Conservation (phyloP, 2,888 invertebrate genomes). For the Spisula subtruncata region DNA sequence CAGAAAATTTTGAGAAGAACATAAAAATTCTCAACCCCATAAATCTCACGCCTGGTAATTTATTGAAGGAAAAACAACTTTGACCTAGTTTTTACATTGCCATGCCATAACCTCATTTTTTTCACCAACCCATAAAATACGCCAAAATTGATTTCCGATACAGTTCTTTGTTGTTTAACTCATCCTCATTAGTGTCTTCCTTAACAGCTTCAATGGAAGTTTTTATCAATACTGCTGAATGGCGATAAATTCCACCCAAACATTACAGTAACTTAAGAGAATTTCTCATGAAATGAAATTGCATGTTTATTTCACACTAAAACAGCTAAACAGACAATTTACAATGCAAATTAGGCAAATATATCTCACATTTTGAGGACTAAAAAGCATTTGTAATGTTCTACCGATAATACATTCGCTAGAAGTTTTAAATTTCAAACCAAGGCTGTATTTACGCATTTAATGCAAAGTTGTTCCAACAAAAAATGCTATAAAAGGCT, state of each 20-base stretch:
- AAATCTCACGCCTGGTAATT: background rate
- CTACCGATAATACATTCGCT: background rate
- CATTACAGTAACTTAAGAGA: background rate
- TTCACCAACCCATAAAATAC: background rate
- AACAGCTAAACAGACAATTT: background rate
- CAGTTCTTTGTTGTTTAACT: background rate
- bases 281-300: background rate
- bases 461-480: background rate
- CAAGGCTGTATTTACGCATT: background rate
- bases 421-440: background rate
- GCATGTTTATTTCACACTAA: background rate
- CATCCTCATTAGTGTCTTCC: background rate
- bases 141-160: constrained; percentile 22
- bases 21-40: background rate
- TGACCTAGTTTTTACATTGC: background rate
- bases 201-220: background rate
- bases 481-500: background rate
- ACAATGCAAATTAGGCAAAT: constrained; percentile 4
- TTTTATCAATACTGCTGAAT: background rate
- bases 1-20: too few species aligned
- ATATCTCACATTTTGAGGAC: background rate
- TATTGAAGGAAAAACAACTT: background rate
- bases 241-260: background rate
- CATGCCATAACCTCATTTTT: background rate
- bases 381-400: background rate